Percentiles rank a stretch among this genome's conserved stretches.
Evolutionary conservation across 2,888 invertebrate genomes (phyloP).

Genomic region (Caenorhabditis parvicauda): DNA sequence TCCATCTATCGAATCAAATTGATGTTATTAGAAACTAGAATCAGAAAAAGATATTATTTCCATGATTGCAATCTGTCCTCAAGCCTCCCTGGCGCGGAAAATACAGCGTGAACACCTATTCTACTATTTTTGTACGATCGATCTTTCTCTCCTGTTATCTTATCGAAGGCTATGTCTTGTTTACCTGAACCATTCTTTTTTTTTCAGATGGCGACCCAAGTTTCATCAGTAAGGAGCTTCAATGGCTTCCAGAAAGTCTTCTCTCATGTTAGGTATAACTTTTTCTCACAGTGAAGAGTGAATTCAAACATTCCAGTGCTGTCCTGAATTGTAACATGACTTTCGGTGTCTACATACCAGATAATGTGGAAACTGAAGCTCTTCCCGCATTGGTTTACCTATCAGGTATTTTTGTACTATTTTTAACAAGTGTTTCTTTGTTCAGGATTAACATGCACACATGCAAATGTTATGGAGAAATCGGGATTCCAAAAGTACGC

Average conservation of each 20-base stretch:
- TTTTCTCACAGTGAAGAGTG: conserved; percentile 1
- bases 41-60: too few relatives aligned
- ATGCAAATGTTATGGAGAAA: conserved; percentile 92
- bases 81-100: too few relatives aligned
- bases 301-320: conserved; percentile 66
- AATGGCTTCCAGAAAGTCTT: conserved; percentile 83
- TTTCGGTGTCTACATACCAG: conserved; percentile 86
- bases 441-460: conserved; percentile 77
- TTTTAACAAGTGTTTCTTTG: neutral
- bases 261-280: conserved; percentile 74
- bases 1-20: too few relatives aligned
- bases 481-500: conserved; percentile 91
- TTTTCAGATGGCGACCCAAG: neutral
- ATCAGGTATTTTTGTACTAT: conserved; percentile 65
- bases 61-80: too few relatives aligned
- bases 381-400: conserved; percentile 52
- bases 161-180: too few relatives aligned
- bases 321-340: conserved; percentile 85
- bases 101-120: too few relatives aligned
- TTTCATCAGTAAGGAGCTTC: conserved; percentile 71
- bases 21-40: too few relatives aligned
- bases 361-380: conserved; percentile 67
- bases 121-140: too few relatives aligned
- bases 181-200: too few relatives aligned
- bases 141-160: too few relatives aligned